Evolutionary conservation across 2,888 invertebrate genomes (phyloP).

Genomic region (Sepiola atlantica): DNA sequence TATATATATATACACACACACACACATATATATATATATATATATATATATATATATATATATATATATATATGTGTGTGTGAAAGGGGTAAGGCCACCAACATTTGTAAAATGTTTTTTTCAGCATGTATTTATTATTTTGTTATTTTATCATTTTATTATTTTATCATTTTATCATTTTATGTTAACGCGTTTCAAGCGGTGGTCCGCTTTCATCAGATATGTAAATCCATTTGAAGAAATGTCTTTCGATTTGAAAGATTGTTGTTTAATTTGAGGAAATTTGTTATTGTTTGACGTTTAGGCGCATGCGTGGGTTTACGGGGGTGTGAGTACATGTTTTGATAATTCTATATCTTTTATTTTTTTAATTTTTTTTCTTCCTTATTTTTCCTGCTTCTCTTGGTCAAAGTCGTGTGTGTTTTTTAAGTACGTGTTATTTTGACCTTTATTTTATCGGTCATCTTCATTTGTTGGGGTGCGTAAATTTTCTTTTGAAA

Average conservation of each 20-base stretch:
- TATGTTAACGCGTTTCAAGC: neutral
- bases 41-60: conserved; percentile 32
- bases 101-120: no score
- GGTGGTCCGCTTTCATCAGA: no score
- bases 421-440: no score
- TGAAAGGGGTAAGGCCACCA: neutral
- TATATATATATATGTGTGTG: neutral
- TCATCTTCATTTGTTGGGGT: no score
- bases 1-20: neutral
- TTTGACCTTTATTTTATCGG: no score
- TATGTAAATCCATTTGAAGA: no score
- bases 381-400: no score
- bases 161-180: neutral
- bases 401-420: no score
- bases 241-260: no score
- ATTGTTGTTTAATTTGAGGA: no score
- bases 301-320: neutral
- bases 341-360: neutral
- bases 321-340: neutral
- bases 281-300: neutral
- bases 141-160: neutral
- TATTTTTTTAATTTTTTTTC: no score
- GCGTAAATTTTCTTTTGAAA: no score
- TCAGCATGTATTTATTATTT: neutral
- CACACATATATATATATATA: neutral